A percentile compares a stretch with the other conserved stretches of the same genome.
These are phyloP conservation scores for Vidua chalybeata DNA, from an alignment of 2,113 vertebrate genomes.

Conservation along the genomic window DNA sequence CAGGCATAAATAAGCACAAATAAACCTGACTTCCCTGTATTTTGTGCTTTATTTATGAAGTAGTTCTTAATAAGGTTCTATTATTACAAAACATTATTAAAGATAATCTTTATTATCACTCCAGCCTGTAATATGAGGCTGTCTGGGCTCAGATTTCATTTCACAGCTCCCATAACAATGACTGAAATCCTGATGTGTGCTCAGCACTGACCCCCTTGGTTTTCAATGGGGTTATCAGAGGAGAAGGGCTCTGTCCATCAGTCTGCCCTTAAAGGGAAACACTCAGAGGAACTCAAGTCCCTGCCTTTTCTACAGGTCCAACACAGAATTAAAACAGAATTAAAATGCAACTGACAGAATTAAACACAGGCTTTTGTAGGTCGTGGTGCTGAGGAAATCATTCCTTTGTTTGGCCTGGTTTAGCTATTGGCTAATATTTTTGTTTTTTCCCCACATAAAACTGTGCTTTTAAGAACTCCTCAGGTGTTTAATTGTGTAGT, in stretches of 20 bases:
- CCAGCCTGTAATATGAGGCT: not conserved
- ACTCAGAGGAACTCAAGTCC: not conserved
- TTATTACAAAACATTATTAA: not conserved
- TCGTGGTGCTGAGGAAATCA: not conserved
- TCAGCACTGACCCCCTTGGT: not conserved
- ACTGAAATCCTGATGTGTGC: not conserved
- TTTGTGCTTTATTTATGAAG: conserved; percentile 26
- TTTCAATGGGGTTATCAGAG: not conserved
- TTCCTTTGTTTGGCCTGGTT: not conserved
- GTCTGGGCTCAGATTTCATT: not conserved
- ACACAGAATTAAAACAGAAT: not conserved
- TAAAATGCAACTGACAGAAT: not conserved
- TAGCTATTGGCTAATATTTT: not conserved
- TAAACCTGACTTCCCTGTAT: not conserved
- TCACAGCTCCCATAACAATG: not conserved
- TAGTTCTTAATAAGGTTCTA: not conserved
- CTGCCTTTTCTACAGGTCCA: not conserved
- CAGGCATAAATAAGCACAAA: not conserved
- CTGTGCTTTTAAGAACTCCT: not conserved
- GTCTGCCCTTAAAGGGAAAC: not conserved
- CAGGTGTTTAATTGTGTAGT: not conserved
- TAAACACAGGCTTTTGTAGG: fast-evolving
- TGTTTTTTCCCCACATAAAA: fast-evolving
- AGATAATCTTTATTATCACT: conserved; percentile 5
- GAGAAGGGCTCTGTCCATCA: not conserved